Evolutionary conservation across 2,888 invertebrate genomes (phyloP), one percentile per base, ranked within the genome.

Genomic region (Drosophila subsilvestris): DNA sequence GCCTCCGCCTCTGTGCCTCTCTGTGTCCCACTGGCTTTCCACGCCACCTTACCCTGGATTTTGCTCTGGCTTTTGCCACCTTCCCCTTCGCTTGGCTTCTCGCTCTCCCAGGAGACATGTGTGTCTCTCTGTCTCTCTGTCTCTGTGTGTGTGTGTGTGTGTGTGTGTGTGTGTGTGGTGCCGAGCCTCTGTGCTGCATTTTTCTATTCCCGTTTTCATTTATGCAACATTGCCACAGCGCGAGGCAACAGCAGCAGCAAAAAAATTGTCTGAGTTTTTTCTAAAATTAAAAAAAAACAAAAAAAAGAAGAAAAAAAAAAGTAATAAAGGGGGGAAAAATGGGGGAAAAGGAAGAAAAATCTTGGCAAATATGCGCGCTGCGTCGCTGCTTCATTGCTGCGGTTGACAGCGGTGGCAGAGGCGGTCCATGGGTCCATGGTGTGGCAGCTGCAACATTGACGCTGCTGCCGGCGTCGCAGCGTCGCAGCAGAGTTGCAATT

Each of bases 161-260:
- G 68, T 63, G 47, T 10, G n/a, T 27, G 29, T 12, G 45, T 58
- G 57, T 56, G 32, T 53, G 60, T 53, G 55, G 60, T 53, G 60
- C 43, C 70, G 47, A 51, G 74, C 74, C 78, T 74, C 65, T 67
- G 63, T 71, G 74, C 74, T 71, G 74, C 74, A 74, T 65, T 78
- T 74, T 78, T 71, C 80, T 71, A 80, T 80, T 80, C 78, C 80
- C 75, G 78, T 67, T 78, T 78, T 80, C 78, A 78, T 78, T 80
- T 79, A 79, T 77, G 76, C 78, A 78, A 62, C 73, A 63, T 53
- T 61, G 73, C 79, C 65, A 58, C 76, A 65, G 66, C 60, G 43
- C 53, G 29, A 75, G 53, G 59, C 48, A 60, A 60, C 51, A 77
- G 59, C 55, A 55, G 74, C 74, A 63, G 42, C 43, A 58, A 48